Percentiles rank a stretch among this genome's conserved stretches.
phyloP scores from a whole-genome alignment of 2,888 invertebrate genomes.

The Lasioglossum pauxillum region DNA sequence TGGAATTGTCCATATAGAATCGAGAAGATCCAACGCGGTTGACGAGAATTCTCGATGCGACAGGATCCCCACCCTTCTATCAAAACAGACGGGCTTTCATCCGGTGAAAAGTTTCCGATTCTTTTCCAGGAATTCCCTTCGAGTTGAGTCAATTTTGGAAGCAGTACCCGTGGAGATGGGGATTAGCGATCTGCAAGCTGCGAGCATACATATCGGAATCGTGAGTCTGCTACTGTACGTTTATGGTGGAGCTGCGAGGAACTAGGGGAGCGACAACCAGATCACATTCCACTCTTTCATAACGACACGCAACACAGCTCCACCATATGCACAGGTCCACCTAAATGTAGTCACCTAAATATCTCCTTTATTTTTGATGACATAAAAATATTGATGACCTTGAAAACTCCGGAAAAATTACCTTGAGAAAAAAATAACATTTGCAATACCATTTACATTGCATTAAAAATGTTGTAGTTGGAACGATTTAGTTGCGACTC shows the following conservation, averaged over 20 bases:
- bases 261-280: too few species aligned
- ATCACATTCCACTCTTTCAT: too few species aligned
- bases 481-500: too few species aligned
- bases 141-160: conserved; percentile 94
- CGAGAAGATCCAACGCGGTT: background rate
- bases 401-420: too few species aligned
- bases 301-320: background rate
- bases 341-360: too few species aligned
- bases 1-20: background rate
- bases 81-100: background rate
- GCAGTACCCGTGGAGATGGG: conserved; percentile 93
- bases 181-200: conserved; percentile 91
- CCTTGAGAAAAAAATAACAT: too few species aligned
- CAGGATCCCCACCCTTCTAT: background rate
- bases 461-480: too few species aligned
- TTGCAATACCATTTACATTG: too few species aligned
- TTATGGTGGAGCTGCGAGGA: too few species aligned
- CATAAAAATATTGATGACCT: too few species aligned
- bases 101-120: conserved; percentile 4
- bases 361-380: too few species aligned
- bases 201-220: conserved; percentile 93
- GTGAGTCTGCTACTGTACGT: conserved; percentile 85
- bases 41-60: background rate
- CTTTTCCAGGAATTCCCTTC: conserved; percentile 90
- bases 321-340: background rate